Evolutionary conservation across 1,140 invertebrate species (phyloP), one percentile per base, ranked within the genome.

Genomic region (Globodera rostochiensis): DNA sequence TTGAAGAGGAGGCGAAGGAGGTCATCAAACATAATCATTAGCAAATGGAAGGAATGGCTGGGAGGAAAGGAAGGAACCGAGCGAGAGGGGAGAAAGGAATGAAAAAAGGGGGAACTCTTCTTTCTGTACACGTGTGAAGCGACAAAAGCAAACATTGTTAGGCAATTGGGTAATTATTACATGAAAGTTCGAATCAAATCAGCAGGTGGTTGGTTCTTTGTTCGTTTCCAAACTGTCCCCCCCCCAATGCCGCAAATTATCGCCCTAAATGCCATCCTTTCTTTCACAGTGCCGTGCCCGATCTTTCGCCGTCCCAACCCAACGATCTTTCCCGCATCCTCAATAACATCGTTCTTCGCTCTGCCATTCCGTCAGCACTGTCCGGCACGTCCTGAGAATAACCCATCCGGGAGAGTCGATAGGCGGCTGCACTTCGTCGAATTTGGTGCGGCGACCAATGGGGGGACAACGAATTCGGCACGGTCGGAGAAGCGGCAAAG

Each of bases 311-410:
- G 11, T 76, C 53, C 74, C 74, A 86, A 13, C 84, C 84, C 60
- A 87, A 81, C n/a, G 86, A 87, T 49, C 86, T 77, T 60, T 86
- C 84, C 0, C 83, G 67, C 84, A 86, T 66, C 47, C 84, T 79
- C 21, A 86, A 53, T 45, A 86, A 60, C 64, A 67, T 49, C 9
- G 47, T 74, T 9, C 84, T 80, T 21, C 84, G 82, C 21, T 50
- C 21, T n/a, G 70, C 36, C 15, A 80, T 86, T 36, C 80, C 84
- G 57, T 80, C 74, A 5, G 74, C 81, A 50, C 81, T 84, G 76
- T 84, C 86, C 9, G 69, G 69, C 83, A 86, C 79, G 74, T 86
- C 87, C 82, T 87, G 57, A 53, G 82, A 49, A 49, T 77, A 60
- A 67, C 83, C 78, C 79, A 45, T 45, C 83, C 66, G 57, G 19